phyloP scores from a whole-genome alignment of 2,113 vertebrate genomes.

The Xiphophorus couchianus region DNA sequence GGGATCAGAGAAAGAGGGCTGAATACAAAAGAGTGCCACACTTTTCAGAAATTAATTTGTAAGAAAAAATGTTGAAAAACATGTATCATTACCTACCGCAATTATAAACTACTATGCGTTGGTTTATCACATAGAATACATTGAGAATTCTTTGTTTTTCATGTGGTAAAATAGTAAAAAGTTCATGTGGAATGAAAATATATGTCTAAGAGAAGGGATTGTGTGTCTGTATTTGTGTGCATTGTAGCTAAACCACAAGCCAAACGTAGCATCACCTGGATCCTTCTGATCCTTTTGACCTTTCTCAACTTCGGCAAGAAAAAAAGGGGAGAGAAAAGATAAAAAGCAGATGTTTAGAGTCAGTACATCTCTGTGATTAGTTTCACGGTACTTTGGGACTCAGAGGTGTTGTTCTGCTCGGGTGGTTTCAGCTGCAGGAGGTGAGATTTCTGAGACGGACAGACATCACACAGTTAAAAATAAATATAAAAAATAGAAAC shows the following conservation, averaged over 20 bases:
- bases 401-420: constrained; percentile 61
- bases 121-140: not conserved
- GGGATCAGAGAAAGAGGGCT: not conserved
- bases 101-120: not conserved
- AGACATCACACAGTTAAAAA: constrained; percentile 60
- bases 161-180: not conserved
- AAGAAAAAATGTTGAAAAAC: not conserved
- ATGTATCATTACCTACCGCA: not conserved
- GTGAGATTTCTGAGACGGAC: constrained; percentile 62
- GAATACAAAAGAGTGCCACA: not conserved
- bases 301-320: constrained; percentile 94
- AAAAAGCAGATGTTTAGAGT: constrained; percentile 91
- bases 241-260: constrained; percentile 85
- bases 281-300: constrained; percentile 93
- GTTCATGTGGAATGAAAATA: not conserved
- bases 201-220: constrained; percentile 21
- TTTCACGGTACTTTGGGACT: constrained; percentile 38
- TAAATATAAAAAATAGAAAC: constrained; percentile 57
- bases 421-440: constrained; percentile 58
- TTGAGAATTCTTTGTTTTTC: not conserved
- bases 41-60: not conserved
- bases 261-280: constrained; percentile 99
- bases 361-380: constrained; percentile 79
- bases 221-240: constrained; percentile 41
- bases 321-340: constrained; percentile 82